Percentiles rank a stretch among this genome's conserved stretches.
Conservation (phyloP, 2,797 vertebrate species). For the Meriones psammophilus region DNA sequence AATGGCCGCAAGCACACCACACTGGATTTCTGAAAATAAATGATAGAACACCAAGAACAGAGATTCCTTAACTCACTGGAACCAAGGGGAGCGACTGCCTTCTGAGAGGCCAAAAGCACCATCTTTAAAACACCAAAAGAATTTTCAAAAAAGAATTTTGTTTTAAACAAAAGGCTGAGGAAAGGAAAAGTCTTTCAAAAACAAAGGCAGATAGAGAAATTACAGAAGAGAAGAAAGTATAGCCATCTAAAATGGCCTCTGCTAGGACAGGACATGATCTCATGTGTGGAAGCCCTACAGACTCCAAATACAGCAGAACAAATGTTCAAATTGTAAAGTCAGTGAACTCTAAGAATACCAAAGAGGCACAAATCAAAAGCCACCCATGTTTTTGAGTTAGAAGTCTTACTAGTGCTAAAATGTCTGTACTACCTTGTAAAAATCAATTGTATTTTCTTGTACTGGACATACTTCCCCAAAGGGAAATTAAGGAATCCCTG, state of each 20-base stretch:
- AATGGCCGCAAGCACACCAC: background rate
- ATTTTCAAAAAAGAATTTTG: background rate
- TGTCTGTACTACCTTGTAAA: background rate
- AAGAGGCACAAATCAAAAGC: background rate
- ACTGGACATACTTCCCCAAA: background rate
- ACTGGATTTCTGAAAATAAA: background rate
- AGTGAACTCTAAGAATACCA: background rate
- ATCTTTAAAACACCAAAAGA: background rate
- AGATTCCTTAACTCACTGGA: background rate
- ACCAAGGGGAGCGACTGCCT: background rate
- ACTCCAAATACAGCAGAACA: background rate
- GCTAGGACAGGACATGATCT: background rate
- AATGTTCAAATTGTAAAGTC: background rate
- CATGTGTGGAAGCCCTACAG: background rate
- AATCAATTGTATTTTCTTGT: background rate
- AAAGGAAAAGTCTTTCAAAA: background rate
- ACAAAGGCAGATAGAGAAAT: background rate
- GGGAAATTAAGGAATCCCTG: background rate
- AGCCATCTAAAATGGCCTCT: background rate
- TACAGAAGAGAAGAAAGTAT: background rate
- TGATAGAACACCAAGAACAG: background rate
- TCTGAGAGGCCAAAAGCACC: background rate
- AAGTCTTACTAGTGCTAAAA: background rate
- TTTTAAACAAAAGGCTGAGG: background rate
- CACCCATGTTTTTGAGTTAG: background rate